Conservation (phyloP, 2,113 vertebrate genomes). For the Lycaon pictus region DNA sequence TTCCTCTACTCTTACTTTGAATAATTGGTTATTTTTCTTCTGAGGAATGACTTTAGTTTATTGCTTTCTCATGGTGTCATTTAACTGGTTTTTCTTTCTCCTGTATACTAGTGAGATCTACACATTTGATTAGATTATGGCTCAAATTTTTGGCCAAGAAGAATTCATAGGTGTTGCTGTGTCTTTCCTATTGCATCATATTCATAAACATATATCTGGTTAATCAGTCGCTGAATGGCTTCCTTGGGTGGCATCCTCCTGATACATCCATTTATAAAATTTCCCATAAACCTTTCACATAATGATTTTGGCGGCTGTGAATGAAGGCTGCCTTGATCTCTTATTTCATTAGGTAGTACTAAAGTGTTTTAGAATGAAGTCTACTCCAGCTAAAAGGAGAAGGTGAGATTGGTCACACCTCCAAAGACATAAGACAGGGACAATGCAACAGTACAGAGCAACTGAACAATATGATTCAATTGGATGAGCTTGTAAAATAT, state of each 20-base stretch:
- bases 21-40: neutral
- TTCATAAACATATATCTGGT: neutral
- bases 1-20: neutral
- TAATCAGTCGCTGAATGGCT: neutral
- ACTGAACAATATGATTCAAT: neutral
- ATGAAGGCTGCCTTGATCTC: neutral
- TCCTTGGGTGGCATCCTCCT: neutral
- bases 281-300: constrained; percentile 1
- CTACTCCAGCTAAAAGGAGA: neutral
- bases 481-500: neutral
- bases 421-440: neutral
- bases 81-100: neutral
- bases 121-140: neutral
- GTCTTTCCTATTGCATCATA: neutral
- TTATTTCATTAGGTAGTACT: neutral
- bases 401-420: neutral
- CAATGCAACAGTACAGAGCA: neutral
- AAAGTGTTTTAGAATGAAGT: neutral
- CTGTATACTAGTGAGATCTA: neutral
- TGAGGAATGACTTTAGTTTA: neutral
- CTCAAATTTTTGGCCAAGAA: neutral
- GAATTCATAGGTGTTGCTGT: neutral
- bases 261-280: constrained; percentile 32
- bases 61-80: neutral
- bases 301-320: constrained; percentile 7